These are phyloP conservation scores for Phalera bucephala DNA, from an alignment of 2,888 invertebrate species.

Conservation along the genomic window DNA sequence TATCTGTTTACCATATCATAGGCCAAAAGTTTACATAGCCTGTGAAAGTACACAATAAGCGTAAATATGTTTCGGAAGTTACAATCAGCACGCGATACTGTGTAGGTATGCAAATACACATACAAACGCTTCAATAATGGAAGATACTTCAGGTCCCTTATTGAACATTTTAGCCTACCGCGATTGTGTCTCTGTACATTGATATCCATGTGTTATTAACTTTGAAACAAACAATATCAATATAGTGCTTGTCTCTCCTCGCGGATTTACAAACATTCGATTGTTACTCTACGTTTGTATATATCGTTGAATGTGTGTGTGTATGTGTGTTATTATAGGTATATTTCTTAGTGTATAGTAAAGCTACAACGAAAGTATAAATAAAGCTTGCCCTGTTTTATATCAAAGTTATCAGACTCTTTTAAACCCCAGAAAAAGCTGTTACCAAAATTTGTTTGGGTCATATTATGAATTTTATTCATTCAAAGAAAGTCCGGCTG, in stretches of 20 bases:
- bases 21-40: neutral
- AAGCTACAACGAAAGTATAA: too few species aligned
- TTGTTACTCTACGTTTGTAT: conserved; percentile 9
- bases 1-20: neutral
- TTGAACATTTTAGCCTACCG: conserved; percentile 27
- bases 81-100: conserved; percentile 32
- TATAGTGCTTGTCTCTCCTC: conserved; percentile 1
- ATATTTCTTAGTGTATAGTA: too few species aligned
- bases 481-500: conserved; percentile 32
- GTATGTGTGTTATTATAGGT: too few species aligned
- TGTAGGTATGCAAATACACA: conserved; percentile 25
- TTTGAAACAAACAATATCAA: conserved; percentile 13
- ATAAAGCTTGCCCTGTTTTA: conserved; percentile 25
- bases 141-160: conserved; percentile 27
- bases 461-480: conserved; percentile 42
- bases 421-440: conserved; percentile 39
- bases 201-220: conserved; percentile 11
- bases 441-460: conserved; percentile 38
- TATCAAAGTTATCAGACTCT: conserved; percentile 21
- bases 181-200: conserved; percentile 24
- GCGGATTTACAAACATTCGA: conserved; percentile 6
- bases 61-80: conserved; percentile 13
- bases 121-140: conserved; percentile 18
- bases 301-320: too few species aligned
- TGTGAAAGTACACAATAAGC: too few species aligned